A percentile compares a stretch with the other conserved stretches of the same genome.
Conservation (phyloP, 2,113 vertebrate genomes). For the Casuarius casuarius region DNA sequence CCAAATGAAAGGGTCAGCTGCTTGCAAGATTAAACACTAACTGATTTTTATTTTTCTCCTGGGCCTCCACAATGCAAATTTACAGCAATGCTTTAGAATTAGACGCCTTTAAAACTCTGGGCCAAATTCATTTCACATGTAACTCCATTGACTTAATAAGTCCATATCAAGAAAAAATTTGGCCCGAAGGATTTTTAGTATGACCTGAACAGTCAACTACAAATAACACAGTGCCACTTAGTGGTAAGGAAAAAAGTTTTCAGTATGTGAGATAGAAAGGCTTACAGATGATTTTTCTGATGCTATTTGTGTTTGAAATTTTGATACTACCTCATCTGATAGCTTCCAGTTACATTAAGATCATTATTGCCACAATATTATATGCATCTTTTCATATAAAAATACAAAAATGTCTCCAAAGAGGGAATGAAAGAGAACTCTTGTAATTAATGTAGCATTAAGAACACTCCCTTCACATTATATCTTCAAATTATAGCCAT, state of each 20-base stretch:
- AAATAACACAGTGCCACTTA: constrained; percentile 75
- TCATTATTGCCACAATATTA: constrained; percentile 75
- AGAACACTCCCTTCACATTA: constrained; percentile 64
- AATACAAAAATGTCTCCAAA: constrained; percentile 72
- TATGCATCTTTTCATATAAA: constrained; percentile 70
- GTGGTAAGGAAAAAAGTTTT: constrained; percentile 64
- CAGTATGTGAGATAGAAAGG: neutral
- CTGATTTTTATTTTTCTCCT: neutral
- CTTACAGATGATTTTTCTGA: constrained; percentile 16
- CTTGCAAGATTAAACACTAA: constrained; percentile 50
- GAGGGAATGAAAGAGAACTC: constrained; percentile 43
- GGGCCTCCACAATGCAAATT: constrained; percentile 39
- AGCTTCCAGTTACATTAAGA: constrained; percentile 76
- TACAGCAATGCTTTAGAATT: constrained; percentile 14
- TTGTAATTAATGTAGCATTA: constrained; percentile 74
- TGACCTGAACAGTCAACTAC: constrained; percentile 45
- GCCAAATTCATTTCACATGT: neutral
- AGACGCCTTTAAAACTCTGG: neutral
- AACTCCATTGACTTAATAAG: neutral
- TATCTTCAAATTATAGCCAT: constrained; percentile 65
- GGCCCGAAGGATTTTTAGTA: constrained; percentile 48
- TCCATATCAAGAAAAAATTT: constrained; percentile 12
- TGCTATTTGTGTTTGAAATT: constrained; percentile 73
- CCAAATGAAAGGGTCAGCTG: constrained; percentile 60
- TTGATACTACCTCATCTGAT: constrained; percentile 66